These are phyloP conservation scores for Saguinus midas DNA, from an alignment of 2,113 vertebrate genomes.

Conservation along the genomic window DNA sequence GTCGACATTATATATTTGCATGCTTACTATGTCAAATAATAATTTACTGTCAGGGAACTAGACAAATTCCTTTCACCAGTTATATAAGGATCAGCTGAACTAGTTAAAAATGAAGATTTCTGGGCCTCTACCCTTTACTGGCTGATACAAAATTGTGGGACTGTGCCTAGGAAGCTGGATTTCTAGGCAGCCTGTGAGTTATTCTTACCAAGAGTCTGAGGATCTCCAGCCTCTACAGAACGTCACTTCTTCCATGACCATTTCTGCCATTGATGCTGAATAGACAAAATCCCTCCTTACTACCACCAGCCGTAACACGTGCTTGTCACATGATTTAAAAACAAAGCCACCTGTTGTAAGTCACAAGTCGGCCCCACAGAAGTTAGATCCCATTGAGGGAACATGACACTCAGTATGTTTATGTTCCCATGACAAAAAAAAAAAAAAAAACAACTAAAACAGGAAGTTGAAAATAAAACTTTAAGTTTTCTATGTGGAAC, in stretches of 20 bases:
- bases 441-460: constrained; percentile 12
- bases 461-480: constrained; percentile 71
- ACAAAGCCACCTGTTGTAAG: neutral
- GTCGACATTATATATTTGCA: neutral
- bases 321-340: neutral
- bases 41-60: neutral
- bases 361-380: neutral
- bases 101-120: neutral
- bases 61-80: neutral
- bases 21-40: neutral
- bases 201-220: neutral
- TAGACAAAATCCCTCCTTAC: neutral
- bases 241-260: neutral
- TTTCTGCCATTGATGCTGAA: neutral
- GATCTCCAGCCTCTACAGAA: accelerated
- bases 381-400: neutral
- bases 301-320: too few species aligned
- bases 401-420: neutral
- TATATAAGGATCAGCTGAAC: neutral
- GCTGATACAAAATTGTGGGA: neutral
- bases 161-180: neutral
- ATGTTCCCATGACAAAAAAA: constrained; percentile 62
- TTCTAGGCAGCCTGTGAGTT: neutral
- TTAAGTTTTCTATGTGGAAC: neutral
- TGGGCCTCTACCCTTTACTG: neutral